Evolutionary conservation across 1,140 invertebrate species (phyloP).

Genomic region (Bombyx mori): DNA sequence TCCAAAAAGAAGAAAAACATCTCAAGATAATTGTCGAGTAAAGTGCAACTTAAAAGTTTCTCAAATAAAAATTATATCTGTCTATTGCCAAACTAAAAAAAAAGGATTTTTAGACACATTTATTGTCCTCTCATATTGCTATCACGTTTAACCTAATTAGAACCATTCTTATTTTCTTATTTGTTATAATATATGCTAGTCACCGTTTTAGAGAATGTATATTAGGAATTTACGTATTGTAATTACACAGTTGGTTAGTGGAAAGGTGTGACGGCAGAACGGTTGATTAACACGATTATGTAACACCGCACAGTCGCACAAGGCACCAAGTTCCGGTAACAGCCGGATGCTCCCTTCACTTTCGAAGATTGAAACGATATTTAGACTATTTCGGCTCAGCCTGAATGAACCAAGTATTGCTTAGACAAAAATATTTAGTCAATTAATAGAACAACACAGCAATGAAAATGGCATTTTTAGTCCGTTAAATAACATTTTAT

Average conservation of each 20-base stretch:
- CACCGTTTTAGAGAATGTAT: background rate
- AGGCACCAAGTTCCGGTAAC: slow-evolving; percentile 38
- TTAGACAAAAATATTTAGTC: too few relatives aligned
- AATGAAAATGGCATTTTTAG: too few relatives aligned
- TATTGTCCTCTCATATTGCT: too few relatives aligned
- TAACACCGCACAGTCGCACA: slow-evolving; percentile 32
- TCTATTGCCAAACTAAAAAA: background rate
- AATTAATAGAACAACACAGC: too few relatives aligned
- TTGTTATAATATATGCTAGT: background rate
- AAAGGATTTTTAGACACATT: too few relatives aligned
- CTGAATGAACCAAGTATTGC: too few relatives aligned
- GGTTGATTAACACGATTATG: slow-evolving; percentile 23
- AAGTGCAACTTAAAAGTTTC: background rate
- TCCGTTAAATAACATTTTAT: too few relatives aligned
- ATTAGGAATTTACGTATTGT: background rate
- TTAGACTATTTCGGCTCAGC: slow-evolving; percentile 10
- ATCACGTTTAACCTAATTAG: background rate
- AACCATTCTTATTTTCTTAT: too few relatives aligned
- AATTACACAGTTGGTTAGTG: slow-evolving; percentile 1
- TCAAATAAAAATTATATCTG: background rate
- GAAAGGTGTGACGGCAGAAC: slow-evolving; percentile 17
- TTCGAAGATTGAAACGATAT: slow-evolving; percentile 27
- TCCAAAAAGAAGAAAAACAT: too few relatives aligned
- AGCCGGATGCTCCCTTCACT: slow-evolving; percentile 46
- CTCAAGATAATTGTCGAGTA: background rate